phyloP scores from a whole-genome alignment of 2,797 vertebrate species.

The Squalus acanthias region DNA sequence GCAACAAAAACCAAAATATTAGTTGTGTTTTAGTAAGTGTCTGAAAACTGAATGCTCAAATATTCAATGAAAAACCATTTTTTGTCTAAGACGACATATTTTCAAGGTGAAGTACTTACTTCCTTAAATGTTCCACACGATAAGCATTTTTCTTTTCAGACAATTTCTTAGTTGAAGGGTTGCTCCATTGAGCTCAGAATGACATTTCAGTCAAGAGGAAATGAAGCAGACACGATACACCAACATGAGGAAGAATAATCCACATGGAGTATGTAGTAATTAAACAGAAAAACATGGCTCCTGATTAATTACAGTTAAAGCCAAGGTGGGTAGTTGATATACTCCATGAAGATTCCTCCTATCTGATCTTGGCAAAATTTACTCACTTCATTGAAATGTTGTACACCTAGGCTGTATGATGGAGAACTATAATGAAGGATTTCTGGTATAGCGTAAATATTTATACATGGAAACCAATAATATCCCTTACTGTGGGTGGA shows the following conservation, averaged over 20 bases:
- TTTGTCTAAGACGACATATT: background rate
- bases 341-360: background rate
- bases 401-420: background rate
- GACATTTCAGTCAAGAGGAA: background rate
- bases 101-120: background rate
- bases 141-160: background rate
- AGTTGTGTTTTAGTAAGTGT: background rate
- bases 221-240: background rate
- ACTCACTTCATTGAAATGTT: background rate
- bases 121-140: background rate
- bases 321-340: background rate
- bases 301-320: background rate
- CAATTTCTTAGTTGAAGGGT: background rate
- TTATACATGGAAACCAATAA: too few species aligned
- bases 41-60: background rate
- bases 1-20: background rate
- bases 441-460: background rate
- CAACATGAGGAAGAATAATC: background rate
- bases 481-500: too few species aligned
- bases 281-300: background rate
- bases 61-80: background rate
- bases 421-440: background rate
- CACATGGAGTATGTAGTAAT: background rate
- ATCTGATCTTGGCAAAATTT: background rate
- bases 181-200: background rate